Evolutionary conservation across 2,888 invertebrate genomes (phyloP).

Genomic region (Thereva nobilitata): DNA sequence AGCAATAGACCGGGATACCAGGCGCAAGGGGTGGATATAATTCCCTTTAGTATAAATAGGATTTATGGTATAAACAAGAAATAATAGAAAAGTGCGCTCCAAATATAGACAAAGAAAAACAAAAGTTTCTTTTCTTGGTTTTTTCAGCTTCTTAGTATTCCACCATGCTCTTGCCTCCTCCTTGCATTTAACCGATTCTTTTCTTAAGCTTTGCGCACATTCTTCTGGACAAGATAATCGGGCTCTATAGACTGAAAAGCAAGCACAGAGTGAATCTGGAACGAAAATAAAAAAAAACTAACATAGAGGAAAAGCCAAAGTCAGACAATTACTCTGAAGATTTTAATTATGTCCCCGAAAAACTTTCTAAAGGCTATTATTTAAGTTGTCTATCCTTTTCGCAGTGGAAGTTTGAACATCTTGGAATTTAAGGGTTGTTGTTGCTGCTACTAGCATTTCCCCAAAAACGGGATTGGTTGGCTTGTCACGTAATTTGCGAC

Average conservation of each 20-base stretch:
- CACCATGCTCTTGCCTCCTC: not conserved
- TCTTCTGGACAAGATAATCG: constrained; percentile 28
- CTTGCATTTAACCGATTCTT: constrained; percentile 28
- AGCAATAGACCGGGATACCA: too few species aligned
- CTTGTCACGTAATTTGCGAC: constrained; percentile 24
- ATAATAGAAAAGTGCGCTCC: constrained; percentile 25
- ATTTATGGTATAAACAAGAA: constrained; percentile 30
- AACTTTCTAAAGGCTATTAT: constrained; percentile 34
- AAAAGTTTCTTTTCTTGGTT: constrained; percentile 12
- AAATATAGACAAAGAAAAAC: constrained; percentile 26
- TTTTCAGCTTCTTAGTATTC: not conserved
- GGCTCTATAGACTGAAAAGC: constrained; percentile 16
- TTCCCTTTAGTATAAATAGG: constrained; percentile 11
- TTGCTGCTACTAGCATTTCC: not conserved
- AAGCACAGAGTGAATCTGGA: not conserved
- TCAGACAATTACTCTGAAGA: constrained; percentile 27
- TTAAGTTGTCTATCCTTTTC: constrained; percentile 31
- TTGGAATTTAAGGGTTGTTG: constrained; percentile 6
- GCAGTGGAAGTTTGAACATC: constrained; percentile 19
- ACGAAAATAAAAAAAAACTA: not conserved
- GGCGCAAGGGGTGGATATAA: not conserved
- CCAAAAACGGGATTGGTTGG: constrained; percentile 7
- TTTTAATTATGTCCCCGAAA: constrained; percentile 35
- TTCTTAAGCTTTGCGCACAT: constrained; percentile 11
- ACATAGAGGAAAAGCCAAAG: constrained; percentile 21